Conservation (phyloP, 2,888 invertebrate genomes). For the Cheilosia pagana region DNA sequence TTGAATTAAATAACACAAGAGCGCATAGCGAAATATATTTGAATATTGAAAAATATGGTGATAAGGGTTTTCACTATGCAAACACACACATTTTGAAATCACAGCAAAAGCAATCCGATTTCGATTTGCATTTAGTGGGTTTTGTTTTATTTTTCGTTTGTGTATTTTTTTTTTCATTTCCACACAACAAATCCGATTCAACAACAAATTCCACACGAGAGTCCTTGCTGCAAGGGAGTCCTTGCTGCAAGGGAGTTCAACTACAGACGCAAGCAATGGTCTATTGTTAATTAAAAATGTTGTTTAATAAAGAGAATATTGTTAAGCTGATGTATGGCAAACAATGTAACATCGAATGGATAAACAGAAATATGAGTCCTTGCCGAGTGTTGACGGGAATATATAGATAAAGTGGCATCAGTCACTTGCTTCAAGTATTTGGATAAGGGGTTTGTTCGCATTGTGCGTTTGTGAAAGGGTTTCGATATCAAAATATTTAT, state of each 20-base stretch:
- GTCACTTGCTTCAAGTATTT: too few relatives aligned
- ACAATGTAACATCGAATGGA: conserved; percentile 17
- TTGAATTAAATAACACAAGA: conserved; percentile 9
- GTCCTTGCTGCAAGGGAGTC: conserved; percentile 36
- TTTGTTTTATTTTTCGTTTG: neutral
- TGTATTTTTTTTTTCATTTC: conserved; percentile 14
- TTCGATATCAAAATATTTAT: too few relatives aligned
- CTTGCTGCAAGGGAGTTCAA: too few relatives aligned
- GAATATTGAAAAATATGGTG: conserved; percentile 1
- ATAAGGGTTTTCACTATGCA: conserved; percentile 5
- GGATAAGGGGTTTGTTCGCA: too few relatives aligned
- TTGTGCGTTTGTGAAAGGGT: too few relatives aligned
- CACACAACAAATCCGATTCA: conserved; percentile 45
- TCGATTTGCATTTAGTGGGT: conserved; percentile 43
- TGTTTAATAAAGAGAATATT: conserved; percentile 12
- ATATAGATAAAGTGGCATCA: too few relatives aligned
- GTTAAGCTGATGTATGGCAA: conserved; percentile 10
- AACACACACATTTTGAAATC: conserved; percentile 51
- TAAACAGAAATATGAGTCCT: conserved; percentile 25
- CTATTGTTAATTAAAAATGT: conserved; percentile 33
- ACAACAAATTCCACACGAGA: conserved; percentile 50
- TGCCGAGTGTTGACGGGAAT: neutral
- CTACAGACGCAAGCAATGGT: neutral
- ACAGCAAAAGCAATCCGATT: conserved; percentile 31
- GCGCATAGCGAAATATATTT: conserved; percentile 16